These are phyloP conservation scores for Drosophila chauvacae DNA, from an alignment of 1,140 invertebrate genomes.

Conservation along the genomic window DNA sequence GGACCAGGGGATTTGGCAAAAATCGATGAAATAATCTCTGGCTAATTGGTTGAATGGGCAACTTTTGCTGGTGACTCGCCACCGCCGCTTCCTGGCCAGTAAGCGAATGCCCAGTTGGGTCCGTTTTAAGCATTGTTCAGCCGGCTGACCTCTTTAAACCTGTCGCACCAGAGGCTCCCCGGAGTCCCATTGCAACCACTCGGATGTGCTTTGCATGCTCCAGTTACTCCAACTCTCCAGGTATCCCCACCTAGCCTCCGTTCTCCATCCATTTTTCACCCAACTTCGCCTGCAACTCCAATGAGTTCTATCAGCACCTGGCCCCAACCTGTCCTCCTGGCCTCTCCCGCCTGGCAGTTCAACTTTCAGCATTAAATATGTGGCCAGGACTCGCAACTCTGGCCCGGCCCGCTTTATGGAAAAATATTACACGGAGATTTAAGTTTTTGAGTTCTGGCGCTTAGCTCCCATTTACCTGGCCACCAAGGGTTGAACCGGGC, in stretches of 20 bases:
- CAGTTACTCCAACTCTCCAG: conserved; percentile 48
- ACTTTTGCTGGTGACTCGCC: conserved; percentile 39
- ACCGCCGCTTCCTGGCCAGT: conserved; percentile 16
- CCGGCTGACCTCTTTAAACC: conserved; percentile 53
- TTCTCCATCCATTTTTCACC: conserved; percentile 11
- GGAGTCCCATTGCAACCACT: conserved; percentile 59
- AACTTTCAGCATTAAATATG: conserved; percentile 78
- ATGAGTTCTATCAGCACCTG: conserved; percentile 59
- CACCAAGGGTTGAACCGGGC: conserved; percentile 28
- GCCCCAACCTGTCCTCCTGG: conserved; percentile 19
- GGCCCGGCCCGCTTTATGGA: conserved; percentile 59
- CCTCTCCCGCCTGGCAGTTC: conserved; percentile 9
- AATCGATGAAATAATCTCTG: conserved; percentile 56
- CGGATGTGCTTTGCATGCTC: conserved; percentile 79
- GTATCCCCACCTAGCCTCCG: conserved; percentile 4
- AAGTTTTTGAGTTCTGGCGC: conserved; percentile 68
- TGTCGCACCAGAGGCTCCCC: conserved; percentile 47
- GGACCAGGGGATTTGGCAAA: conserved; percentile 22
- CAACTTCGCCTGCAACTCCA: conserved; percentile 48
- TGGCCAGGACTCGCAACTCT: conserved; percentile 47
- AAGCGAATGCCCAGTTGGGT: conserved; percentile 52
- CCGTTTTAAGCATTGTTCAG: conserved; percentile 53
- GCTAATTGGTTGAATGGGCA: conserved; percentile 54
- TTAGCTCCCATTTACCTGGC: conserved; percentile 69
- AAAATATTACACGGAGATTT: conserved; percentile 78